These are phyloP conservation scores for Blastomussa wellsi DNA, from an alignment of 92 coral and sea anemone species.

Conservation along the genomic window DNA sequence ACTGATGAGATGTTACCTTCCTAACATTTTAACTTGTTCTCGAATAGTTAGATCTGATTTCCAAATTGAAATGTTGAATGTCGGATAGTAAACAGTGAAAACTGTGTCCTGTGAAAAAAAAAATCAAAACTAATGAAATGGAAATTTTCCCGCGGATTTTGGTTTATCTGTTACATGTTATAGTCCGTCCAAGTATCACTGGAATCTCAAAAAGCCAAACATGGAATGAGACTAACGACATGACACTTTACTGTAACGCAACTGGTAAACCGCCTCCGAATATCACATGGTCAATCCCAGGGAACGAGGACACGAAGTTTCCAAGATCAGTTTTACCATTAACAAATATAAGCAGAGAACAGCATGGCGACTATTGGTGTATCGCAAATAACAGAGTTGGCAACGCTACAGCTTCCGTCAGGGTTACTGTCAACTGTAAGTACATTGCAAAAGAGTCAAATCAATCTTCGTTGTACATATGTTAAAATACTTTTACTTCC, in stretches of 20 bases:
- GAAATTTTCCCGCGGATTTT: too few relatives aligned
- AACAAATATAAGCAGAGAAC: conserved; percentile 21
- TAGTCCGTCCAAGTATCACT: conserved; percentile 62
- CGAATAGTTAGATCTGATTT: too few relatives aligned
- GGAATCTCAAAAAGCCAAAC: conserved; percentile 40
- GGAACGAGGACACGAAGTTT: not conserved
- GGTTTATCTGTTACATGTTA: not conserved
- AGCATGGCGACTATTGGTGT: conserved; percentile 27
- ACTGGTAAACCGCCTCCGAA: conserved; percentile 53
- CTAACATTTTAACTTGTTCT: too few relatives aligned
- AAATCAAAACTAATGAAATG: too few relatives aligned
- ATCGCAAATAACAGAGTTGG: conserved; percentile 11
- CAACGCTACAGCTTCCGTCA: conserved; percentile 1
- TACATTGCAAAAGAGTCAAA: not conserved
- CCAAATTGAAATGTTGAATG: too few relatives aligned
- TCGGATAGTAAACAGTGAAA: too few relatives aligned
- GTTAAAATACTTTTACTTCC: too few relatives aligned
- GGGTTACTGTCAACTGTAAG: conserved; percentile 25
- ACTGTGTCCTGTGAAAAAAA: too few relatives aligned
- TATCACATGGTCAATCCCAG: conserved; percentile 30
- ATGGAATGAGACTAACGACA: conserved; percentile 23
- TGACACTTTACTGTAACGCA: conserved; percentile 50
- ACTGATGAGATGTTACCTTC: too few relatives aligned
- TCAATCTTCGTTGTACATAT: too few relatives aligned
- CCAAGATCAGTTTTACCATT: not conserved